A percentile compares a stretch with the other conserved stretches of the same genome.
Conservation (phyloP, 1,140 invertebrate genomes). For the Tetramorium parvispinum region DNA sequence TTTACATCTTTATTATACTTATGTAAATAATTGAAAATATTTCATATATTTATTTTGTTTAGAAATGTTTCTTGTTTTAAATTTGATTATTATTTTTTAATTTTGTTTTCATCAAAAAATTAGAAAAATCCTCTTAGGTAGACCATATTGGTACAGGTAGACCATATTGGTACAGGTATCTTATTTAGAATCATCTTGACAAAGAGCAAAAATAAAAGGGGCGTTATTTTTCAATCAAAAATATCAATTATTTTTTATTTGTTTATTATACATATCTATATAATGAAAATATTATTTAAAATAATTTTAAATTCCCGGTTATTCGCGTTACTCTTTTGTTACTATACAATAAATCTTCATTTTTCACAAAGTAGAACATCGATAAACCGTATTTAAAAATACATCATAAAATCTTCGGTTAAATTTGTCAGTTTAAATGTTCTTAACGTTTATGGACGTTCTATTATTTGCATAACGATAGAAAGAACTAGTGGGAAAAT, state of each 20-base stretch:
- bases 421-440: background rate
- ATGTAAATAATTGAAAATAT: too few species aligned
- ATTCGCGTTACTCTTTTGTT: background rate
- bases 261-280: too few species aligned
- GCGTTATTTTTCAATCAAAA: too few species aligned
- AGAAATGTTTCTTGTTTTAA: too few species aligned
- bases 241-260: too few species aligned
- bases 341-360: slow-evolving; percentile 7
- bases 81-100: too few species aligned
- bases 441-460: background rate
- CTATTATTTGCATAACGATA: background rate
- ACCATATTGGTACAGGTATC: too few species aligned
- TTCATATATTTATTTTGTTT: too few species aligned
- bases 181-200: background rate
- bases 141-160: too few species aligned
- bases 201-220: background rate
- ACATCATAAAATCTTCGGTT: background rate
- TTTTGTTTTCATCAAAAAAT: too few species aligned
- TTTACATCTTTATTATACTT: too few species aligned
- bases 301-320: slow-evolving; percentile 4
- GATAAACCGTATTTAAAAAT: background rate
- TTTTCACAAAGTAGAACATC: background rate
- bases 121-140: too few species aligned
- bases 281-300: background rate
- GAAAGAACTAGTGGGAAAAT: background rate